phyloP scores from a whole-genome alignment of 2,888 invertebrate species.

The Lepidonotus clava region DNA sequence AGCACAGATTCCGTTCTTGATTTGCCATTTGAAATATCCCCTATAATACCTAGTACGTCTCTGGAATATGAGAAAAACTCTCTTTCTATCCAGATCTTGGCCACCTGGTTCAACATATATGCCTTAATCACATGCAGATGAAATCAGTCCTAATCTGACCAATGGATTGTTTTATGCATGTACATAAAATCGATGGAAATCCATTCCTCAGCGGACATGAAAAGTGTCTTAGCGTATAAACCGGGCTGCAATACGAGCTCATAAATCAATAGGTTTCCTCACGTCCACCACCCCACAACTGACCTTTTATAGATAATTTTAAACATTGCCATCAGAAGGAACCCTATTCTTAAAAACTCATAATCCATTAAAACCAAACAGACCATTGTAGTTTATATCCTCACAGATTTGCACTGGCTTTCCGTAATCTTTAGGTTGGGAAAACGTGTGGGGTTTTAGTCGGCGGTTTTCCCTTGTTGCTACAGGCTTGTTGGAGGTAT shows the following conservation, averaged over 20 bases:
- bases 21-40: no score
- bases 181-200: conserved; percentile 27
- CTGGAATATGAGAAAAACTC: no score
- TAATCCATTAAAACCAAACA: neutral
- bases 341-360: neutral
- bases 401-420: neutral
- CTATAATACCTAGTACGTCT: no score
- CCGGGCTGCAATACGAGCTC: neutral
- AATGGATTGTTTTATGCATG: conserved; percentile 42
- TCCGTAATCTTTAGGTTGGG: no score
- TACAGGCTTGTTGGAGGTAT: no score
- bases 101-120: neutral
- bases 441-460: no score
- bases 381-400: neutral
- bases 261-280: neutral
- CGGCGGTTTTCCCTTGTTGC: no score
- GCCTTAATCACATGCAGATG: neutral
- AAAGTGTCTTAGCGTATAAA: conserved; percentile 15
- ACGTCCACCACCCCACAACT: neutral
- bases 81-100: no score
- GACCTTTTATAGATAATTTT: neutral
- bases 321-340: neutral
- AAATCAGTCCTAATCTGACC: conserved; percentile 28
- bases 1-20: no score
- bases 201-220: conserved; percentile 16